phyloP scores from a whole-genome alignment of 2,113 vertebrate species.

The Datnioides undecimradiatus region DNA sequence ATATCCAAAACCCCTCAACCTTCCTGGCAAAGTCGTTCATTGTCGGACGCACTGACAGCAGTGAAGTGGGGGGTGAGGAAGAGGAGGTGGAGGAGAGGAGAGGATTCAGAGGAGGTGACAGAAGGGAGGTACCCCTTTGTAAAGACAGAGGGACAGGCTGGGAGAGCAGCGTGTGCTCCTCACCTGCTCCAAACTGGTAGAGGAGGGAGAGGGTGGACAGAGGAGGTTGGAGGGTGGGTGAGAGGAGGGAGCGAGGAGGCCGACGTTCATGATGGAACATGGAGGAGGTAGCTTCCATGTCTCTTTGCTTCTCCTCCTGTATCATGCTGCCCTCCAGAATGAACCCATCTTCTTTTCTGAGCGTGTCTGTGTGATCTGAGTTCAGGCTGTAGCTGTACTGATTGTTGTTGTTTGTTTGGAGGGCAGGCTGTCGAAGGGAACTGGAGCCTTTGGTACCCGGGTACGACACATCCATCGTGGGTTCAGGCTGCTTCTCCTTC shows the following conservation, averaged over 20 bases:
- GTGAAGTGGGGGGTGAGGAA: slow-evolving; percentile 51
- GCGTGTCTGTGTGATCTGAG: slow-evolving; percentile 33
- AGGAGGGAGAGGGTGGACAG: slow-evolving; percentile 82
- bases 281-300: slow-evolving; percentile 38
- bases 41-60: slow-evolving; percentile 70
- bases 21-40: slow-evolving; percentile 94
- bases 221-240: slow-evolving; percentile 75
- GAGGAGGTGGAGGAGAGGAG: slow-evolving; percentile 59
- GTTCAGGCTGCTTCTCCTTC: neutral
- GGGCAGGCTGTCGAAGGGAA: neutral
- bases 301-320: slow-evolving; percentile 35
- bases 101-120: slow-evolving; percentile 63
- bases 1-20: slow-evolving; percentile 97
- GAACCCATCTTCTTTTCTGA: slow-evolving; percentile 58
- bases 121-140: slow-evolving; percentile 68
- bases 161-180: slow-evolving; percentile 78
- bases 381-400: slow-evolving; percentile 71
- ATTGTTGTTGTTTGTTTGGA: slow-evolving; percentile 45
- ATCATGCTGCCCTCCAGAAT: slow-evolving; percentile 18
- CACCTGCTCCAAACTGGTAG: slow-evolving; percentile 75
- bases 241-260: slow-evolving; percentile 74
- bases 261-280: slow-evolving; percentile 62
- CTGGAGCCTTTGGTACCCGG: neutral
- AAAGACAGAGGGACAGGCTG: slow-evolving; percentile 70
- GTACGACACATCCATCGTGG: slow-evolving; percentile 29